These are phyloP conservation scores for Danaus melanippus DNA, from an alignment of 1,140 invertebrate species.

Conservation along the genomic window DNA sequence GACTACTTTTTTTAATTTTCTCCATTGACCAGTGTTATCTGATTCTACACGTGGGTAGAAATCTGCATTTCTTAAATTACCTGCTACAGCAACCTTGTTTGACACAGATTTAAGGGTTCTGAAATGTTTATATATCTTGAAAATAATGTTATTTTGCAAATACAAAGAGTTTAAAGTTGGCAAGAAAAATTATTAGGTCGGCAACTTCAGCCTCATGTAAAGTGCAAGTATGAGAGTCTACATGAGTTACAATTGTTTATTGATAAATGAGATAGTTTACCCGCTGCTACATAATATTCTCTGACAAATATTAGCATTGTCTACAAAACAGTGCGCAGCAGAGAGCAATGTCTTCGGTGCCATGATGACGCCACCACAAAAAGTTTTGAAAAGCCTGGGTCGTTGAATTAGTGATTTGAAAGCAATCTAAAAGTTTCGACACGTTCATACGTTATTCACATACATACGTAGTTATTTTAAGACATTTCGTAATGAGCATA, in stretches of 20 bases:
- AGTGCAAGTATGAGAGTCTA: no score
- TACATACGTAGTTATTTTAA: no score
- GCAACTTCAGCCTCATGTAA: no score
- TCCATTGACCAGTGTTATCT: slow-evolving; percentile 36
- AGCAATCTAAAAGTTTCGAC: slow-evolving; percentile 27
- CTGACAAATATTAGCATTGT: slow-evolving; percentile 21
- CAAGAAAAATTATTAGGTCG: no score
- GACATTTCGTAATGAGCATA: no score
- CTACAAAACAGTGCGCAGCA: slow-evolving; percentile 48
- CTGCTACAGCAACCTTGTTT: slow-evolving; percentile 33
- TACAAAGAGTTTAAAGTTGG: no score
- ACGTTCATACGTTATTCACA: no score
- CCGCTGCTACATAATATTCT: slow-evolving; percentile 11
- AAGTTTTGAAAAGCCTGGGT: slow-evolving; percentile 22
- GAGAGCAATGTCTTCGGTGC: slow-evolving; percentile 32
- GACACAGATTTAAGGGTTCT: slow-evolving; percentile 11
- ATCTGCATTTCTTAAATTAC: slow-evolving; percentile 27
- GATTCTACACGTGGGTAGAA: slow-evolving; percentile 9
- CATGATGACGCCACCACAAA: slow-evolving; percentile 43
- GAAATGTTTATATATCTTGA: background rate
- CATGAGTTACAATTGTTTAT: no score
- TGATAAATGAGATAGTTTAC: no score
- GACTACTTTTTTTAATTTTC: slow-evolving; percentile 21
- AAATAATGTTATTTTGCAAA: no score
- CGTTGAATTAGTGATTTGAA: slow-evolving; percentile 23